Evolutionary conservation across 2,113 vertebrate species (phyloP), one percentile per base, ranked within the genome.

Genomic region (Neodontobutis hainanensis): DNA sequence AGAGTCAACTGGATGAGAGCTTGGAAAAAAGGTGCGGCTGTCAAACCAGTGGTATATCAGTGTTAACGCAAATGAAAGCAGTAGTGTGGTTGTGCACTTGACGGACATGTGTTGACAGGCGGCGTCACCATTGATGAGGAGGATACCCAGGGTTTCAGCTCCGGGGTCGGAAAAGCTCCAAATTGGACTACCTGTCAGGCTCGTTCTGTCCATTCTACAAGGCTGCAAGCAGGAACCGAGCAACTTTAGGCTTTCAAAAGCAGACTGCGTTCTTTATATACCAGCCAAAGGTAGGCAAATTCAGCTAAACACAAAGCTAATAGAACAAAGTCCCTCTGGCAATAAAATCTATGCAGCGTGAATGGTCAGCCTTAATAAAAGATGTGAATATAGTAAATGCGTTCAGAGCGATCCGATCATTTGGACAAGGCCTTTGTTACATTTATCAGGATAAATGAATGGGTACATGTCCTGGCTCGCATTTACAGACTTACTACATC

Each of bases 21-120:
- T 90, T 90, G 91, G 88, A 92, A 88, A 27, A 27, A 86, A 90
- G 87, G 87, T 87, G 75, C 60, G 65, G 86, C 86, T 85, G 88
- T 91, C 75, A 70, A 83, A 83, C 63, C 12, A 68, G 67, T 75
- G 84, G 83, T 60, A 80, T 90, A 92, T 93, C 92, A 72, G 80
- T 62, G 89, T 83, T 80, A 88, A 89, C 38, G 85, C 65, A 85
- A 91, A 83, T 85, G 85, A 85, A 88, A 84, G 77, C 83, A 84
- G 58, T 46, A 88, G 68, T 84, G 87, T 75, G 75, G 48, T 53
- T 56, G 68, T 46, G 42, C 53, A 3, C 68, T 77, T 92, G 88
- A 90, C 51, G 80, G 84, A 82, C 74, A 68, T 15, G 57, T 80
- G 78, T 74, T 85, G 88, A 88, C 88, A 87, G 83, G 80, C 70